Percentiles rank a stretch among this genome's conserved stretches.
Conservation (phyloP, 2,113 vertebrate genomes). For the Cepphus grylle region DNA sequence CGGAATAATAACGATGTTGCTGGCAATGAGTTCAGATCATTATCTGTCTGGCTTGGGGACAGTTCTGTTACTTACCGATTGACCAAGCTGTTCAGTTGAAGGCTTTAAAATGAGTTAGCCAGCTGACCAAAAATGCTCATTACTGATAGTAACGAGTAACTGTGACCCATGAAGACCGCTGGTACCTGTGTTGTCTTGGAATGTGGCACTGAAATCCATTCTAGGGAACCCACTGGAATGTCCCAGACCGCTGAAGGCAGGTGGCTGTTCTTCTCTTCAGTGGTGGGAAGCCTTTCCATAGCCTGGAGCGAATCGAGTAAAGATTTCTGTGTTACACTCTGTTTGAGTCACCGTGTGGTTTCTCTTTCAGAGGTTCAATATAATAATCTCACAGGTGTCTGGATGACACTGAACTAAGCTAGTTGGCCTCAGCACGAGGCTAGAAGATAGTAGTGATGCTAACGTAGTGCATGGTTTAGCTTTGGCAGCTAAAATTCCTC, state of each 20-base stretch:
- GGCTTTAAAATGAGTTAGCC: neutral
- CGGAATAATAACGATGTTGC: neutral
- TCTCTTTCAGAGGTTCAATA: neutral
- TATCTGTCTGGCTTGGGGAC: neutral
- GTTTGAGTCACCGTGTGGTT: neutral
- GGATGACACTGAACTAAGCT: neutral
- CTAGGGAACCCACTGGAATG: neutral
- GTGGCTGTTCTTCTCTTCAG: neutral
- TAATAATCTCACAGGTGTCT: neutral
- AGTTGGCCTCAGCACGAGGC: neutral
- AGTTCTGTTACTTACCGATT: neutral
- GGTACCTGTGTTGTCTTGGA: neutral
- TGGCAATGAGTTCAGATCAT: neutral
- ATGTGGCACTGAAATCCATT: neutral
- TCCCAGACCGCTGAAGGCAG: neutral
- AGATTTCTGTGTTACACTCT: neutral
- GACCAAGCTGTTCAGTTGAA: neutral
- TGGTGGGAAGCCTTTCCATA: neutral
- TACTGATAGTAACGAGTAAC: neutral
- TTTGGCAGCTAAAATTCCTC: neutral
- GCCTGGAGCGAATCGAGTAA: neutral
- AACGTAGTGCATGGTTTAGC: neutral
- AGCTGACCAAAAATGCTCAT: neutral
- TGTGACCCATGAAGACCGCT: neutral
- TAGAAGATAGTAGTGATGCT: neutral